Base-by-base conservation (phyloP, 2,888 invertebrate species). In the Pollenia labialis region DNA sequence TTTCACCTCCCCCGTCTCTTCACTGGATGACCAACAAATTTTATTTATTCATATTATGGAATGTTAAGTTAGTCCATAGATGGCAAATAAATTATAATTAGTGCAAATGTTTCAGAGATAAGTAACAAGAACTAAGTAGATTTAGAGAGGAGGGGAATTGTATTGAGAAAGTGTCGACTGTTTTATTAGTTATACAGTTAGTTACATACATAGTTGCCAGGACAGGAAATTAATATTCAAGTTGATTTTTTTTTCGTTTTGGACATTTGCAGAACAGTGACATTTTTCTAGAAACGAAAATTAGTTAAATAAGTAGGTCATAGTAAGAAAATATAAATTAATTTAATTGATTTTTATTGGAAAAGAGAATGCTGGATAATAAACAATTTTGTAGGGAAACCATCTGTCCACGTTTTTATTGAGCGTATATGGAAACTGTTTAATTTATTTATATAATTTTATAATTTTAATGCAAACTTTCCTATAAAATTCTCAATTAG, bases 31-130 rank as follows among this genome's bases (percentile, higher is more conserved):
- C 32, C 14, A 54, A 72, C 52, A 62, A 62, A 72, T 54, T 80
- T 58, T 62, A 68, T 75, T 81, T 42, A 72, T 75, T 77, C 23
- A 66, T 50, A 76, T 76, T 81, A 46, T 60, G 2, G 7, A 48
- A 48, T 77, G 58, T 68, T 72, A 58, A 46, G 62, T 40, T 56
- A 62, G 62, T 82, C 56, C 64, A 69, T 60, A 46, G 48, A 14
- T 54, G 84, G 56, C 84, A 87, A 87, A 87, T 87, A 87, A 87
- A 87, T 87, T 87, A 87, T 87, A 87, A 87, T 87, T 87, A 87
- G 87, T 84, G 81, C 42, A 81, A 81, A 81, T 87, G 74, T 72
- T 76, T 18, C 42, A 50, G 52, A 81, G 81, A 81, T 74, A 84
- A 74, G 52, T 50, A 81, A 81, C 58, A 77, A 79, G 66, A 69